Conservation (phyloP, 53 echinoderm and acorn worm genomes). For the Paracentrotus lividus region DNA sequence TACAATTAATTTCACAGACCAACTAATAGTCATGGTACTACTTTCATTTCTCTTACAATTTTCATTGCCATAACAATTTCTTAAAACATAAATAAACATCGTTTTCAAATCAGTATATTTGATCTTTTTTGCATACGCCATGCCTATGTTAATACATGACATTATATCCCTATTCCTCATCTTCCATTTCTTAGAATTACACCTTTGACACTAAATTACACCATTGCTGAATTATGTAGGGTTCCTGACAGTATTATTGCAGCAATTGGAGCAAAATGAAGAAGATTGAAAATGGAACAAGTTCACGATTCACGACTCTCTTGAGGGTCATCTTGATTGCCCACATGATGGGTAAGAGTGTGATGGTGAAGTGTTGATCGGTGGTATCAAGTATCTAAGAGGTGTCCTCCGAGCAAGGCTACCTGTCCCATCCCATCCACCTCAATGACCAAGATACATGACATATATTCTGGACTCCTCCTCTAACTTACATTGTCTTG, state of each 20-base stretch:
- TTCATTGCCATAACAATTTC: no score
- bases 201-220: no score
- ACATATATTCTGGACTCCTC: neutral
- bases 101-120: no score
- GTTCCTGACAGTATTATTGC: neutral
- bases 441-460: neutral
- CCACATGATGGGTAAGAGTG: neutral
- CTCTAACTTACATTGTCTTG: neutral
- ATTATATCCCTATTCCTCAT: no score
- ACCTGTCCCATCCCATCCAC: neutral
- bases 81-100: no score
- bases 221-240: neutral
- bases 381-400: constrained; percentile 7
- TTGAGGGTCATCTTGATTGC: neutral
- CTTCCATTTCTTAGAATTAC: no score
- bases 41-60: no score
- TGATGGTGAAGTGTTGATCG: neutral
- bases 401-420: neutral
- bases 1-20: no score
- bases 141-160: no score
- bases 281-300: neutral
- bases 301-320: neutral
- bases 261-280: neutral
- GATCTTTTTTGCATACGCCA: no score
- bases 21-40: no score